phyloP scores from a whole-genome alignment of 2,888 invertebrate genomes.

The Danaus chrysippus region DNA sequence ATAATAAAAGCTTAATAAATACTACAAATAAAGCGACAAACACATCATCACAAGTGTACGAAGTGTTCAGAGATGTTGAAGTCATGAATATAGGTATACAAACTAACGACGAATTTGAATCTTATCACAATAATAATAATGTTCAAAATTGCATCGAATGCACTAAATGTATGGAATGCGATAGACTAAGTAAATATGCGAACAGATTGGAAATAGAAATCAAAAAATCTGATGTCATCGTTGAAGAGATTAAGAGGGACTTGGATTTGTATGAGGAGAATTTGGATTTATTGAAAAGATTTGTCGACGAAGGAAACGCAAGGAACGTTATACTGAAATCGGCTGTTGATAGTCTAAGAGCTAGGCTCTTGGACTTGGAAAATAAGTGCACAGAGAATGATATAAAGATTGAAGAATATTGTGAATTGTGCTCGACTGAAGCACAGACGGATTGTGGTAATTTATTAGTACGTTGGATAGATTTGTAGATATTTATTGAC shows the following conservation, averaged over 20 bases:
- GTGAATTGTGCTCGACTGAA: constrained; percentile 40
- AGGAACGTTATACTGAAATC: constrained; percentile 46
- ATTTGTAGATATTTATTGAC: constrained; percentile 21
- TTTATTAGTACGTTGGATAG: constrained; percentile 16
- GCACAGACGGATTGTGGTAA: constrained; percentile 52
- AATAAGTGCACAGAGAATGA: constrained; percentile 45
- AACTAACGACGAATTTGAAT: constrained; percentile 25
- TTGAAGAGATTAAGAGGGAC: constrained; percentile 47
- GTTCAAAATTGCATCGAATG: constrained; percentile 36
- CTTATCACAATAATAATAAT: constrained; percentile 43
- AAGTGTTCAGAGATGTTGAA: constrained; percentile 28
- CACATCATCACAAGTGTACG: constrained; percentile 18
- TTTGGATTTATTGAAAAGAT: constrained; percentile 45
- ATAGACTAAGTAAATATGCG: constrained; percentile 40
- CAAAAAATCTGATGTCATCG: constrained; percentile 36
- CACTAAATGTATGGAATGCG: constrained; percentile 52
- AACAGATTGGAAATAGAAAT: constrained; percentile 50
- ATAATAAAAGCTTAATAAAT: constrained; percentile 11
- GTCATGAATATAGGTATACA: constrained; percentile 30
- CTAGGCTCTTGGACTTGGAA: constrained; percentile 48
- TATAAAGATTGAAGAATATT: constrained; percentile 40
- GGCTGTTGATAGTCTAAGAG: constrained; percentile 44
- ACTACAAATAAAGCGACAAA: constrained; percentile 24
- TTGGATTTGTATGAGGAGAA: constrained; percentile 54
- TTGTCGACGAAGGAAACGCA: constrained; percentile 47